Evolutionary conservation across 1,140 invertebrate species (phyloP), one percentile per base, ranked within the genome.

Genomic region (Metaphire vulgaris): DNA sequence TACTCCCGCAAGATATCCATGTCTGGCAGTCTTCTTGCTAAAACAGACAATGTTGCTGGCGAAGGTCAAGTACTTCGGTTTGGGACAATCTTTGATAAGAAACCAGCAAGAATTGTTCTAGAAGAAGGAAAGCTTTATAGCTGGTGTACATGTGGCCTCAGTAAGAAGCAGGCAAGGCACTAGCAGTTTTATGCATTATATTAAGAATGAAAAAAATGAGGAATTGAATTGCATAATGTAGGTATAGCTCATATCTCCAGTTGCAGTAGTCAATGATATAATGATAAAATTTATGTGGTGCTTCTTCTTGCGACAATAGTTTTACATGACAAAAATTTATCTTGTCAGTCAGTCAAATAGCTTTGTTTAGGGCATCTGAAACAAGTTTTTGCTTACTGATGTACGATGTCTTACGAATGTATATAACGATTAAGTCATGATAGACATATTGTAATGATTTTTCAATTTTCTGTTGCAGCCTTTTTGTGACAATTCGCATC

Each of bases 141-240:
- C 21, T 99, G 96, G 95, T 99, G 97, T 86, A 85, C 92, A 1
- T 99, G 97, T 88, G 97, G 97, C 1, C 89, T 90, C 74, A 97
- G 95, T 80, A 92, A 95, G 81, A 90, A 85, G 73, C 95, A 91
- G 88, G 90, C 90, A 84, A 81, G 77, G 14, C 14, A 30, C 31
- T n/a, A 21, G 64, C 28, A 21, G 28, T 21, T n/a, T 26, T 64
- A 30, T 30, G n/a, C 16, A 32, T 65, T 16, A 6, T 66, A 6
- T 16, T 74, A n/a, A 33, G n/a, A 14, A 26, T 6, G 31, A 69
- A 26, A 26, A 69, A 69, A 26, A 69, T 28, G 26, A 2, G 6
- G 26, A 69, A 69, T 28, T 6, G 31, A 69, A 12, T 6, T 6
- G 6, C 30, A 2, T 28, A 28, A 28, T 69, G n/a, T 12, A 2